Evolutionary conservation across 2,113 vertebrate species (phyloP).

Genomic region (Actenoides lindsayi): DNA sequence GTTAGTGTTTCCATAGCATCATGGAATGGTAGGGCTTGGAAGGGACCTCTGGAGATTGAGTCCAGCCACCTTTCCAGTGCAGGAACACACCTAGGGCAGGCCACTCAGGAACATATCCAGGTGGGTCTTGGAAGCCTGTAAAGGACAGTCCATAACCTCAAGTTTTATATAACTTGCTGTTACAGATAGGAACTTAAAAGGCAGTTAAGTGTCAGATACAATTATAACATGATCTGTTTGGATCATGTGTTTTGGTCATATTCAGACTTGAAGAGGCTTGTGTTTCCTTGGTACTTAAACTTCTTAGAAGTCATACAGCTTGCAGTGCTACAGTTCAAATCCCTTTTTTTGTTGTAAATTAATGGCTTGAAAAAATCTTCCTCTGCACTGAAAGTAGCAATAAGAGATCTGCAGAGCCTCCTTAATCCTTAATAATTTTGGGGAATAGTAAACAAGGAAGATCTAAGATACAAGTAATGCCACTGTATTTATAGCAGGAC

Average conservation of each 20-base stretch:
- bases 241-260: neutral
- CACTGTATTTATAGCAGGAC: neutral
- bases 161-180: neutral
- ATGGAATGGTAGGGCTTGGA: too few relatives aligned
- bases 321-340: neutral
- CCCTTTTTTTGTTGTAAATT: neutral
- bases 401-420: neutral
- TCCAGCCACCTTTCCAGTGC: too few relatives aligned
- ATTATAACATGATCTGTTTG: neutral
- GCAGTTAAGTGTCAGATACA: neutral
- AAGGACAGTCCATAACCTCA: too few relatives aligned
- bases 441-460: neutral
- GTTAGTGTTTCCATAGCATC: neutral
- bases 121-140: too few relatives aligned
- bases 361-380: neutral
- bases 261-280: neutral
- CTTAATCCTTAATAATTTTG: neutral
- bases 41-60: too few relatives aligned
- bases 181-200: neutral
- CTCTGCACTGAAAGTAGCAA: neutral
- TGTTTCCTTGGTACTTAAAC: neutral
- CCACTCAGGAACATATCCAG: too few relatives aligned
- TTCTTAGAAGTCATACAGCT: neutral
- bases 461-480: neutral
- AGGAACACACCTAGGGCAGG: too few relatives aligned